Base-by-base conservation (phyloP, 2,113 vertebrate species). In the Cephalopterus ornatus region DNA sequence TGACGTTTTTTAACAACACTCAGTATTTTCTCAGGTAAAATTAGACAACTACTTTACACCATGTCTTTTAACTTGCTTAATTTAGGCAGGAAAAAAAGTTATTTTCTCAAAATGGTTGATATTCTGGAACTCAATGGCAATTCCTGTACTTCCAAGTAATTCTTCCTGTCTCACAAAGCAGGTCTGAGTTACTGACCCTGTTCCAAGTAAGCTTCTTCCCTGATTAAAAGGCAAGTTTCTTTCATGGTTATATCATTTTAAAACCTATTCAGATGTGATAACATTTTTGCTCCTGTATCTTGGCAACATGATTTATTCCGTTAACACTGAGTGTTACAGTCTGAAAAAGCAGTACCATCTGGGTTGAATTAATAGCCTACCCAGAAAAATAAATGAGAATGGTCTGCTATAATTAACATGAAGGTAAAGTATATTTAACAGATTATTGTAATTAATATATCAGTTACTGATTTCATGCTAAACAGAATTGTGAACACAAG, bases 401-500 rank as follows among this genome's bases (percentile, higher is more conserved):
- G 97, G 97, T 94, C 98, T 97, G 93, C 95, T 94, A 96, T 98
- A 98, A 98, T 98, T 98, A 98, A 98, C 98, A 98, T 96, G 98
- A 97, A 98, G 97, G 98, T 98, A 98, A 98, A 98, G 97, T 98
- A 98, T 98, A 98, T 98, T 98, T 98, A 98, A 98, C 97, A 98
- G 98, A 98, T 98, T 98, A 98, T 98, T 98, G 95, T 98, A 98
- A 98, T 98, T 98, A 98, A 98, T 98, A 98, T 98, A 98, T 98
- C 98, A 98, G 97, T 98, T 98, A 97, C 97, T 5, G 44, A 98
- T 98, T 98, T 97, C 97, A 98, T 97, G 97, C 96, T 97, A 98
- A 98, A 98, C 89, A 98, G 97, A 97, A 96, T 96, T 96, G 96
- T 96, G 96, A 98, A 98, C 89, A 97, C 97, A 97, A 97, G 97